A percentile compares a stretch with the other conserved stretches of the same genome.
Conservation (phyloP, 2,797 vertebrate genomes). For the Geotrypetes seraphini region DNA sequence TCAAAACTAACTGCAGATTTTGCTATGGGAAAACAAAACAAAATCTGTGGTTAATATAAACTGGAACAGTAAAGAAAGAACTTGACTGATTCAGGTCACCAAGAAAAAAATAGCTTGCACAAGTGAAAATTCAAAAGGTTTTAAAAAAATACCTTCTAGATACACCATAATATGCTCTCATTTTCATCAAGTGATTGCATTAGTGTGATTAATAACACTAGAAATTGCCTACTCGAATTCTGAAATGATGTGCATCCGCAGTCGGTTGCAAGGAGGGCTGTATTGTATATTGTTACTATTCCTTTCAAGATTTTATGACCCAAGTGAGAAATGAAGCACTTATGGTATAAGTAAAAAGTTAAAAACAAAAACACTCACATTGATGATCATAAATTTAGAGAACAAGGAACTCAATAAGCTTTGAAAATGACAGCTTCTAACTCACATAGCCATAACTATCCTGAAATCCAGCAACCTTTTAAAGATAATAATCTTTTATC, state of each 20-base stretch:
- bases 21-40: too few relatives aligned
- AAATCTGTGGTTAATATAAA: slow-evolving; percentile 7
- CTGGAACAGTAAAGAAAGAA: slow-evolving; percentile 13
- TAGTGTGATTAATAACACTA: slow-evolving; percentile 40
- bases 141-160: not conserved
- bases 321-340: slow-evolving; percentile 39
- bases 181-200: slow-evolving; percentile 26
- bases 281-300: slow-evolving; percentile 35
- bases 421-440: slow-evolving; percentile 41
- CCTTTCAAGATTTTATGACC: slow-evolving; percentile 34
- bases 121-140: too few relatives aligned
- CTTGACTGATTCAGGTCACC: slow-evolving; percentile 13
- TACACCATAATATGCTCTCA: too few relatives aligned
- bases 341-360: slow-evolving; percentile 20
- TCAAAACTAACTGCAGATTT: too few relatives aligned
- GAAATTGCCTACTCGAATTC: slow-evolving; percentile 38
- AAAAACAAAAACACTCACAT: slow-evolving; percentile 41
- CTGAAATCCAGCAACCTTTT: slow-evolving; percentile 24
- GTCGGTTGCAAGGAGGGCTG: slow-evolving; percentile 36
- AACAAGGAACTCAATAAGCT: slow-evolving; percentile 33
- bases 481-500: slow-evolving; percentile 25
- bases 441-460: slow-evolving; percentile 31
- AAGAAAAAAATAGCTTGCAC: slow-evolving; percentile 6
- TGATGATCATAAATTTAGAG: slow-evolving; percentile 36
- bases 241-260: slow-evolving; percentile 23